Evolutionary conservation across 2,113 vertebrate genomes (phyloP), one percentile per base, ranked within the genome.

Genomic region (Eudyptes chrysolophus): DNA sequence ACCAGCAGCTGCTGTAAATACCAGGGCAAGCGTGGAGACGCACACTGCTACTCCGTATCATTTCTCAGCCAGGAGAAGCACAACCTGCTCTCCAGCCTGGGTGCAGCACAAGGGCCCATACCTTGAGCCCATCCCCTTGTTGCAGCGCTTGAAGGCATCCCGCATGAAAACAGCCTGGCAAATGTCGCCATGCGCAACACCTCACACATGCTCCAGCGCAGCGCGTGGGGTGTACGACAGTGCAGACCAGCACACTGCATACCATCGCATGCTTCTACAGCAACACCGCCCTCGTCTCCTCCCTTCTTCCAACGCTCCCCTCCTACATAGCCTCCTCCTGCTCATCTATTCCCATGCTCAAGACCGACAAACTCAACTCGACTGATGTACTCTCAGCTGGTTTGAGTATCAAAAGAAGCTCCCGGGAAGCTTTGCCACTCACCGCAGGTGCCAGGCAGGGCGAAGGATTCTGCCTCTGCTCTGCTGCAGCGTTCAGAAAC

Each of bases 21-120:
- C n/a, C 48, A 58, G 27, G 0, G 5, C 27, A 26, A 65, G 22
- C 3, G 0, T 0, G 5, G 64, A 22, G 38, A 11, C 8, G 18
- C 44, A 19, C 4, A 1, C 22, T 15, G n/a, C 29, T 52, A 6
- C 6, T 60, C 36, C 16, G 3, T 2, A 7, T 7, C 9, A 2
- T 16, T 48, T 34, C 75, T n/a, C n/a, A n/a, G 7, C 29, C 65
- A 36, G 38, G 2, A 85, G 54, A 8, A 54, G 71, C 81, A 71
- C 10, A 0, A 25, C 16, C 76, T 20, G 12, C 81, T 89, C n/a
- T 27, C 38, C 81, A 77, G 54, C 2, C 2, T 1, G 18, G 20
- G 9, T 10, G 16, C 82, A 44, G 72, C 68, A 42, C 62, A 42
- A 21, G 1, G 2, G 54, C 74, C 60, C n/a, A 2, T 7, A 16